Conservation (phyloP, 2,888 invertebrate species). For the Amphipoea oculea region DNA sequence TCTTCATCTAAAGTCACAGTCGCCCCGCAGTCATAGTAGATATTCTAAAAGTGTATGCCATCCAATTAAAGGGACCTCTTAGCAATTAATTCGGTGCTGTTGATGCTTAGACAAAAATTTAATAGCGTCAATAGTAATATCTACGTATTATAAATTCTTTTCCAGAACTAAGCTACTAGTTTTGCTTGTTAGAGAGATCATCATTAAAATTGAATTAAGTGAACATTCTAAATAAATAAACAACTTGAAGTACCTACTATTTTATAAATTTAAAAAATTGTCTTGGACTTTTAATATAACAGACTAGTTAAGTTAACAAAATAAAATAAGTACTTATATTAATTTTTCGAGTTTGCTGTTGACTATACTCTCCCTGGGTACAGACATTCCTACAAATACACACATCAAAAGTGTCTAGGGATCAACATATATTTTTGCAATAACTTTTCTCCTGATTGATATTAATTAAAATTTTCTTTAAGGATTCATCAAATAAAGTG, state of each 20-base stretch:
- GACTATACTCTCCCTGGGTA: background rate
- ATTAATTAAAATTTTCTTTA: too few species aligned
- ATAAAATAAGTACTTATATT: too few species aligned
- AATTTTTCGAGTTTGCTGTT: background rate
- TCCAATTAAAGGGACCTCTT: background rate
- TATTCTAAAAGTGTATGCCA: background rate
- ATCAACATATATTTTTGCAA: too few species aligned
- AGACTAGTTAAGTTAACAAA: background rate
- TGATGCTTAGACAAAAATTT: constrained; percentile 1
- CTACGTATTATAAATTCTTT: background rate
- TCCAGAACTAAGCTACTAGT: background rate
- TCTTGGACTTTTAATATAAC: too few species aligned
- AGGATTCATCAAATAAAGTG: too few species aligned
- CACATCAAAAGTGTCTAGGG: too few species aligned
- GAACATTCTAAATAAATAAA: background rate
- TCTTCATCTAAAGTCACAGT: background rate
- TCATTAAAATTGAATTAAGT: background rate
- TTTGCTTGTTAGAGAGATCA: background rate
- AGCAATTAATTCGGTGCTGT: background rate
- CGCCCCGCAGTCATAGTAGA: background rate
- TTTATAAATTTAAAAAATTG: background rate
- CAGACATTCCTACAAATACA: constrained; percentile 10
- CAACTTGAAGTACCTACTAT: too few species aligned
- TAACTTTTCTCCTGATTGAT: too few species aligned
- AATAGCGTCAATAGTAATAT: background rate